Conservation (phyloP, 92 coral and sea anemone genomes). For the Porites divaricata region DNA sequence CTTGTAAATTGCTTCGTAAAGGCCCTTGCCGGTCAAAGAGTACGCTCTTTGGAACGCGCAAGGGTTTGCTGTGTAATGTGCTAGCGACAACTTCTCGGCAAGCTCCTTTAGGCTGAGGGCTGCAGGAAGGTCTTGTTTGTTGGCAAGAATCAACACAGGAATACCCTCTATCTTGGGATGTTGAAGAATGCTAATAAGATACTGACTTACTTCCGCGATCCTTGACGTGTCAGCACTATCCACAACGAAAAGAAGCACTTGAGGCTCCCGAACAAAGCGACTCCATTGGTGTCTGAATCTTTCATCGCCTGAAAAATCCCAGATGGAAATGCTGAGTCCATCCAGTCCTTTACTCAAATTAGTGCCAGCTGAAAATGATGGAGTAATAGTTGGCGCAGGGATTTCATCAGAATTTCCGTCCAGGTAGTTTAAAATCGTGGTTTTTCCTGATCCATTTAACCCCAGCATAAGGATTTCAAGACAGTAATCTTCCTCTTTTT, state of each 20-base stretch:
- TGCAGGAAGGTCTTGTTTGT: slow-evolving; percentile 46
- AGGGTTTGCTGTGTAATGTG: slow-evolving; percentile 16
- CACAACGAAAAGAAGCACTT: slow-evolving; percentile 39
- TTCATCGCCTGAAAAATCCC: not conserved
- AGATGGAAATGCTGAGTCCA: not conserved
- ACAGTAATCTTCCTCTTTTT: not conserved
- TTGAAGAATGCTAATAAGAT: slow-evolving; percentile 17
- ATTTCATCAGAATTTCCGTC: not conserved
- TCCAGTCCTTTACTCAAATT: not conserved
- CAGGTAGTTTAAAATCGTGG: not conserved
- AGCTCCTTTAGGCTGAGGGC: slow-evolving; percentile 27
- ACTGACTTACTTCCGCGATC: slow-evolving; percentile 29
- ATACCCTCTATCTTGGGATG: slow-evolving; percentile 21
- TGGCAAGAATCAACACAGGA: slow-evolving; percentile 47
- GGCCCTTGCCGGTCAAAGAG: slow-evolving; percentile 36
- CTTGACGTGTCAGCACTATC: slow-evolving; percentile 39
- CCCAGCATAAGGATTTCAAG: slow-evolving; percentile 3
- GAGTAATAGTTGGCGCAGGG: not conserved
- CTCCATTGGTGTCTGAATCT: not conserved
- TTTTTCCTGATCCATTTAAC: not conserved
- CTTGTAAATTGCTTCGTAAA: slow-evolving; percentile 26
- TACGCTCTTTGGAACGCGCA: slow-evolving; percentile 40
- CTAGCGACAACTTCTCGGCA: slow-evolving; percentile 26
- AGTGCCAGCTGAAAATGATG: not conserved
- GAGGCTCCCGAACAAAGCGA: slow-evolving; percentile 11